Conservation (phyloP, 2,888 invertebrate genomes). For the Scaptodrosophila latifasciaeformis region DNA sequence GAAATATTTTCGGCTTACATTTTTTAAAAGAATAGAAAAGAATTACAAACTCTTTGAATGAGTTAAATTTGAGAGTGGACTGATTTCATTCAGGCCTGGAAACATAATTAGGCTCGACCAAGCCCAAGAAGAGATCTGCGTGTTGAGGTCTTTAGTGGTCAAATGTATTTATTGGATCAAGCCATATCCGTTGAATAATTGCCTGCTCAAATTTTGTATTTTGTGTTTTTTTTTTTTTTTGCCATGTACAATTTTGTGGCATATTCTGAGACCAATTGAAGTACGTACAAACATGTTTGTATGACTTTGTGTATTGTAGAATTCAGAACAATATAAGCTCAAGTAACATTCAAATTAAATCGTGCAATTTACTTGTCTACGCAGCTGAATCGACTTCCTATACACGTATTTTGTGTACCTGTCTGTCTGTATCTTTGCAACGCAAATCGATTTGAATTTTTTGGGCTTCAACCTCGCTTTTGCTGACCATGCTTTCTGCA, state of each 20-base stretch:
- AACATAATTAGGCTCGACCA: no score
- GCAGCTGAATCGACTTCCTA: conserved; percentile 22
- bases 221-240: neutral
- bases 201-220: conserved; percentile 2
- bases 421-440: conserved; percentile 2
- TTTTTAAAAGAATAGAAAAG: no score
- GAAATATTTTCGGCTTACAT: no score
- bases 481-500: neutral
- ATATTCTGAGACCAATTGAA: no score
- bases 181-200: neutral
- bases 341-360: conserved; percentile 11
- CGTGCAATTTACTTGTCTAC: conserved; percentile 26
- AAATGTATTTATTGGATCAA: conserved; percentile 3
- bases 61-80: no score
- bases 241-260: conserved; percentile 3
- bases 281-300: neutral
- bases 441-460: neutral
- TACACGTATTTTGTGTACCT: conserved; percentile 22
- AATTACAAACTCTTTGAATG: no score
- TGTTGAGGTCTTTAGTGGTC: neutral
- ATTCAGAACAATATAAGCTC: conserved; percentile 20
- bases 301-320: conserved; percentile 10
- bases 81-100: no score
- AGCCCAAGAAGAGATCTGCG: no score
- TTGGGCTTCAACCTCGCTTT: neutral